A percentile compares a stretch with the other conserved stretches of the same genome.
These are phyloP conservation scores for Thripadectes ignobilis DNA, from an alignment of 2,797 vertebrate genomes.

Conservation along the genomic window DNA sequence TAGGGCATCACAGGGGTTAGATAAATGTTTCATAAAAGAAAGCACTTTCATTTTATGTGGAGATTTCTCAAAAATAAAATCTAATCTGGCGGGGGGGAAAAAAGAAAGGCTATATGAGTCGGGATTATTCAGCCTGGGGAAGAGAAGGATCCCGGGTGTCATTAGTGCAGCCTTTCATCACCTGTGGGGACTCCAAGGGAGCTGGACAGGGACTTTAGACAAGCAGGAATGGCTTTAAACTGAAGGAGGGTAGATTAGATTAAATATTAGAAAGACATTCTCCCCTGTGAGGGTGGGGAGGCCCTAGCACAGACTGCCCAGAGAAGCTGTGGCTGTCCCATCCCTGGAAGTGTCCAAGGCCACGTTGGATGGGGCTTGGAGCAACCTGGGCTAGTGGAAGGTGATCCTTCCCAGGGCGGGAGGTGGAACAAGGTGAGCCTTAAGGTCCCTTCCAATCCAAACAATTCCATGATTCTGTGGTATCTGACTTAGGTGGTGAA, in stretches of 20 bases:
- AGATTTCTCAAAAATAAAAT: conserved; percentile 71
- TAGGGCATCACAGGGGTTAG: not conserved
- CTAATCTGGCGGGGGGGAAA: conserved; percentile 36
- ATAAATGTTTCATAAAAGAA: conserved; percentile 10
- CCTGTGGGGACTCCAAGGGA: not conserved
- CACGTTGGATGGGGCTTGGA: not conserved
- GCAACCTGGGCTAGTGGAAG: not conserved
- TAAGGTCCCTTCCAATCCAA: not conserved
- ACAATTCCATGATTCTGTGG: not conserved
- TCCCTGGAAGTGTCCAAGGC: not conserved
- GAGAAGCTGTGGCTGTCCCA: not conserved
- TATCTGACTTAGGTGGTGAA: accelerated
- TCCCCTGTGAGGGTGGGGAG: not conserved
- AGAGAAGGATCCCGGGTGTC: not conserved
- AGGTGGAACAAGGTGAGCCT: not conserved
- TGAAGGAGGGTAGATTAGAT: not conserved
- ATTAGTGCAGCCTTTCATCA: not conserved
- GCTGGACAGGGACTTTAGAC: not conserved
- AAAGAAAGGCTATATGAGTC: not conserved
- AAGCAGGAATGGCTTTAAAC: not conserved
- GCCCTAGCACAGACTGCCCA: not conserved
- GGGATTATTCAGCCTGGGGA: not conserved
- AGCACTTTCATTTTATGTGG: conserved; percentile 67
- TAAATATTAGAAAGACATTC: not conserved
- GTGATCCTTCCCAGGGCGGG: not conserved